Evolutionary conservation across 30 jellyfish, hydroid and myxozoan species (phyloP).

Genomic region (Aurelia aurita complex sp. Pacific): DNA sequence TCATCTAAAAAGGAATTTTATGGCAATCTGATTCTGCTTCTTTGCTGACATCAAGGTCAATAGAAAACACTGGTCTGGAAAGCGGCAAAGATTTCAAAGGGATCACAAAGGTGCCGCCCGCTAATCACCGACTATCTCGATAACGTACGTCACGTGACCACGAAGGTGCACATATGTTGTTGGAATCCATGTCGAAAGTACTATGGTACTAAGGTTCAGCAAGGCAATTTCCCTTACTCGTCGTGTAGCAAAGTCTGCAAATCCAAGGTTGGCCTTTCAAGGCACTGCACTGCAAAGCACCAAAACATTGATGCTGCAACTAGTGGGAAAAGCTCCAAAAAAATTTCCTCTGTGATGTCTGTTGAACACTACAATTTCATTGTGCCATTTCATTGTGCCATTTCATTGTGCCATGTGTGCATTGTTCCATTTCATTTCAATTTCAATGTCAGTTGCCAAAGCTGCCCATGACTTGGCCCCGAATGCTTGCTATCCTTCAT

Average conservation of each 20-base stretch:
- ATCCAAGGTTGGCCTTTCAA: constrained; percentile 42
- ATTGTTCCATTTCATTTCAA: too few species aligned
- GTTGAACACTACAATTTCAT: constrained; percentile 31
- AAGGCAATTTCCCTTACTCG: constrained; percentile 23
- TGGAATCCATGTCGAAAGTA: too few species aligned
- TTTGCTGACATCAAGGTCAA: too few species aligned
- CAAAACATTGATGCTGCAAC: too few species aligned
- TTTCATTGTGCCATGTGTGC: too few species aligned
- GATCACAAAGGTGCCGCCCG: constrained; percentile 14
- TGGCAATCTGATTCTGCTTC: too few species aligned
- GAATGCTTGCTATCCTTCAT: constrained; percentile 27
- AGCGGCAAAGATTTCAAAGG: constrained; percentile 9
- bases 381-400: too few species aligned
- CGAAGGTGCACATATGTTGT: too few species aligned
- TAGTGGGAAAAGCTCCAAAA: background rate
- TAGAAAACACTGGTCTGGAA: background rate
- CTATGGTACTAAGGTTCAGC: constrained; percentile 1
- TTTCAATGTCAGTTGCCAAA: background rate
- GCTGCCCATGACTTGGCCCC: constrained; percentile 17
- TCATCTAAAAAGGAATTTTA: too few species aligned
- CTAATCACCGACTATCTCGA: constrained; percentile 8
- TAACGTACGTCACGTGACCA: constrained; percentile 11
- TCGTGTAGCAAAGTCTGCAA: constrained; percentile 24
- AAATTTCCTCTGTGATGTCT: constrained; percentile 3
- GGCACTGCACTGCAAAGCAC: constrained; percentile 2